These are phyloP conservation scores for Champsocephalus esox DNA, from an alignment of 2,797 vertebrate species.

Conservation along the genomic window DNA sequence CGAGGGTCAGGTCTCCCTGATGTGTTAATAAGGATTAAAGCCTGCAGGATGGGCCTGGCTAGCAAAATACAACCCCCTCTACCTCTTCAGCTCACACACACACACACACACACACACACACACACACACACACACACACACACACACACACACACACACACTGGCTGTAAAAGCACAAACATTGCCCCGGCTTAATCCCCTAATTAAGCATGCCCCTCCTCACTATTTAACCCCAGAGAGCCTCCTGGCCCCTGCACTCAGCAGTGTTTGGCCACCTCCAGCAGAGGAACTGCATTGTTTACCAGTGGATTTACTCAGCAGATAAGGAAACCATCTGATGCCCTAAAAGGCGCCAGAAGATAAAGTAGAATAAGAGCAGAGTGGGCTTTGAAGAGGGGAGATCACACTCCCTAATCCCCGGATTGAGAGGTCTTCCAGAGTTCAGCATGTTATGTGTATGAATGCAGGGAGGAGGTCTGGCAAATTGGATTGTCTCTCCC, in stretches of 20 bases:
- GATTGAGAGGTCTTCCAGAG: conserved; percentile 83
- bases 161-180: conserved; percentile 84
- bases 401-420: conserved; percentile 85
- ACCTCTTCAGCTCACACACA: conserved; percentile 15
- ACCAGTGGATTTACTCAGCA: conserved; percentile 80
- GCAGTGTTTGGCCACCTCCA: conserved; percentile 83
- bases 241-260: conserved; percentile 75
- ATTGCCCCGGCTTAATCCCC: conserved; percentile 82
- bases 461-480: conserved; percentile 77
- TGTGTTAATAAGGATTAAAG: conserved; percentile 86
- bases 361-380: conserved; percentile 77
- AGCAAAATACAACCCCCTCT: conserved; percentile 72
- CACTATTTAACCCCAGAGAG: conserved; percentile 74
- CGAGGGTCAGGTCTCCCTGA: conserved; percentile 83
- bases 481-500: conserved; percentile 80
- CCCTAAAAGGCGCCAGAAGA: conserved; percentile 74
- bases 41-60: conserved; percentile 75
- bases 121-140: not conserved
- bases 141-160: conserved; percentile 47
- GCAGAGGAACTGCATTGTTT: conserved; percentile 85
- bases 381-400: conserved; percentile 83
- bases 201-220: conserved; percentile 85
- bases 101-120: conserved; percentile 48
- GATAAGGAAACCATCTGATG: conserved; percentile 83
- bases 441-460: conserved; percentile 82